Evolutionary conservation across 2,113 vertebrate species (phyloP).

Genomic region (Chionomys nivalis): DNA sequence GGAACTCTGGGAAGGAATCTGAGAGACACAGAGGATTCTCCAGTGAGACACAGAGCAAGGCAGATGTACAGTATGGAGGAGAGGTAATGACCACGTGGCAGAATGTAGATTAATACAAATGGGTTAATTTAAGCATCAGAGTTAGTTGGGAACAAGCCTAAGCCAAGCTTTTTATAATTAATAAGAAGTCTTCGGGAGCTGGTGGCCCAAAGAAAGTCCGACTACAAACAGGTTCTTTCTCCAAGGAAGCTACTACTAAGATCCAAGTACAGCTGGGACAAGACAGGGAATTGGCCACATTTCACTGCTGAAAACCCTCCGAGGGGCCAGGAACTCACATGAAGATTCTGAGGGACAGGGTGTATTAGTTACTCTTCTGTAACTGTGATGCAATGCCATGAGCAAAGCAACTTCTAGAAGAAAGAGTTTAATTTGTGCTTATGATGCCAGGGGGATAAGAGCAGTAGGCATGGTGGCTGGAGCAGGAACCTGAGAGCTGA

Average conservation of each 20-base stretch:
- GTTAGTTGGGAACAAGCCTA: too few species aligned
- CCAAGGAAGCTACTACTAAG: not conserved
- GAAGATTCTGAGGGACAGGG: not conserved
- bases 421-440: not conserved
- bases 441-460: not conserved
- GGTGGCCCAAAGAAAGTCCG: too few species aligned
- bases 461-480: not conserved
- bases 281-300: not conserved
- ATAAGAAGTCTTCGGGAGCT: too few species aligned
- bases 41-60: too few species aligned
- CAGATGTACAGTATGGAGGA: too few species aligned
- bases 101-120: too few species aligned
- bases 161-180: too few species aligned
- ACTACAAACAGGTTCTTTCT: not conserved
- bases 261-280: not conserved
- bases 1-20: too few species aligned
- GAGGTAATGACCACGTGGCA: too few species aligned
- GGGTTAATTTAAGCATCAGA: too few species aligned
- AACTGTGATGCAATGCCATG: not conserved
- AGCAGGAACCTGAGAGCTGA: not conserved
- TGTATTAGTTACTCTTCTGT: not conserved
- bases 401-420: not conserved
- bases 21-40: too few species aligned
- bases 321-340: not conserved
- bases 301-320: not conserved